Percentiles rank a stretch among this genome's conserved stretches.
Evolutionary conservation across 2,113 vertebrate species (phyloP).

Genomic region (Oncorhynchus nerka): DNA sequence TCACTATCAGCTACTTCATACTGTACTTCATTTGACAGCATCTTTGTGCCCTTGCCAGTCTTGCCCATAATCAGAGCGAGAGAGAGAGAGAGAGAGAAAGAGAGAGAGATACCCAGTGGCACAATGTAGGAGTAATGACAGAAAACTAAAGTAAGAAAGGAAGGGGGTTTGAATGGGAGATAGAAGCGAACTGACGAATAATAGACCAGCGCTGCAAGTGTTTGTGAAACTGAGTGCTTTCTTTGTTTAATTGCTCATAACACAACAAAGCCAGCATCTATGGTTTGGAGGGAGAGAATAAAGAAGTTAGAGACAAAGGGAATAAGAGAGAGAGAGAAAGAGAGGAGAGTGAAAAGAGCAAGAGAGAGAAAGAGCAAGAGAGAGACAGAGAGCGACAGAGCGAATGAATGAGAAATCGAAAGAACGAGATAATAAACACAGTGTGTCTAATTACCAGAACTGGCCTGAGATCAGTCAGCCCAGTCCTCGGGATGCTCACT

Average conservation of each 20-base stretch:
- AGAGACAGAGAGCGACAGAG: neutral
- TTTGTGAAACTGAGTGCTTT: neutral
- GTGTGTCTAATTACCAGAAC: slow-evolving; percentile 29
- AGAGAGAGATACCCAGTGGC: neutral
- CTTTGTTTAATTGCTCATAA: neutral
- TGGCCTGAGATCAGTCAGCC: slow-evolving; percentile 42
- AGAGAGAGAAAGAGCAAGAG: neutral
- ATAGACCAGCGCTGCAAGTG: neutral
- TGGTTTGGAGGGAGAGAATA: neutral
- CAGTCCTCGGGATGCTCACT: slow-evolving; percentile 19
- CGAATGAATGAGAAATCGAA: slow-evolving; percentile 9
- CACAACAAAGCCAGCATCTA: neutral
- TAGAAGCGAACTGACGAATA: too few relatives aligned
- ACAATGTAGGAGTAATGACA: neutral
- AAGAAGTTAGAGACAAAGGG: neutral
- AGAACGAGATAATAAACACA: slow-evolving; percentile 28
- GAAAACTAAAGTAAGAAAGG: neutral
- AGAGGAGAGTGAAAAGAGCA: slow-evolving; percentile 7
- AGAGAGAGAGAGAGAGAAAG: too few relatives aligned
- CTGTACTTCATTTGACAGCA: neutral
- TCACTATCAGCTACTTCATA: neutral
- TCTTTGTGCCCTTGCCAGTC: neutral
- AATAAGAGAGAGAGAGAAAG: neutral
- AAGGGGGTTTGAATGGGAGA: neutral
- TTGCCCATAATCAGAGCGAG: neutral